These are phyloP conservation scores for Aythya baeri DNA, from an alignment of 2,113 vertebrate species.

Conservation along the genomic window DNA sequence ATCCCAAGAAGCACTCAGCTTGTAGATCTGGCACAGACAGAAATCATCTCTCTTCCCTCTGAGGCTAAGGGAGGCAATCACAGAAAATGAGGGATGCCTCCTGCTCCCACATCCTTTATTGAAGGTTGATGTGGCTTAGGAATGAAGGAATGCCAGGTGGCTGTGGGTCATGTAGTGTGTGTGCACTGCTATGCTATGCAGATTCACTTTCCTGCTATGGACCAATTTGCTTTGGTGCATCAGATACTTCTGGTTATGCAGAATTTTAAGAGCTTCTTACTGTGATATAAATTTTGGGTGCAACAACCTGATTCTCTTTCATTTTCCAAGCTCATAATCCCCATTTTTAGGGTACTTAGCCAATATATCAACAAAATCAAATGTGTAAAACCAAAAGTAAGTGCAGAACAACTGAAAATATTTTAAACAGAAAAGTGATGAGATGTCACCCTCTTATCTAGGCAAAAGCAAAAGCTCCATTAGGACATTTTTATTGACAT, in stretches of 20 bases:
- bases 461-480: background rate
- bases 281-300: background rate
- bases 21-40: background rate
- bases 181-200: background rate
- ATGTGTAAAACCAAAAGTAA: background rate
- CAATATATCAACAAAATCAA: background rate
- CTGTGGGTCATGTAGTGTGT: background rate
- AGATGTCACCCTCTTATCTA: background rate
- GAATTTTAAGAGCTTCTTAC: background rate
- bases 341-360: background rate
- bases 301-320: background rate
- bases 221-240: background rate
- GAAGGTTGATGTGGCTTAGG: background rate
- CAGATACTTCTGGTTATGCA: background rate
- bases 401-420: background rate
- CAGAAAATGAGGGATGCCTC: background rate
- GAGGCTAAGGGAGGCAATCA: background rate
- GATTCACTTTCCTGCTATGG: background rate
- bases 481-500: background rate
- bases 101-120: background rate
- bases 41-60: background rate
- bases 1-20: background rate
- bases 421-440: background rate
- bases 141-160: background rate
- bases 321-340: background rate